Conservation (phyloP, 2,113 vertebrate species). For the Myocastor coypus region DNA sequence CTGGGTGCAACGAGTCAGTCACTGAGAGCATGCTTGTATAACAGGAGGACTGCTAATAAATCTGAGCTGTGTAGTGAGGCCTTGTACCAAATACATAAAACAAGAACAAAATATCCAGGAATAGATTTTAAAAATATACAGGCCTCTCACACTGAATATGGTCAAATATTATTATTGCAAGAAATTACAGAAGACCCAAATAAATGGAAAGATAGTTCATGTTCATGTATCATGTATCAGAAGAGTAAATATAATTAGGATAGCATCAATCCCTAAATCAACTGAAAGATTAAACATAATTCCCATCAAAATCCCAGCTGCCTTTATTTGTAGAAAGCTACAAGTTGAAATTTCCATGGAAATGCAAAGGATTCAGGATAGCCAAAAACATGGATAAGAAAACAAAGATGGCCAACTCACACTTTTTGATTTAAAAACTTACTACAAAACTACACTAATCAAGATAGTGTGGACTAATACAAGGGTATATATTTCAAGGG, state of each 20-base stretch:
- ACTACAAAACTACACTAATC: not conserved
- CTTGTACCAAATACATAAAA: too few relatives aligned
- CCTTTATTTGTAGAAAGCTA: slow-evolving; percentile 41
- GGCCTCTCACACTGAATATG: not conserved
- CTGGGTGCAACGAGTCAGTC: too few relatives aligned
- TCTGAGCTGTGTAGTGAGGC: too few relatives aligned
- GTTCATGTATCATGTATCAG: not conserved
- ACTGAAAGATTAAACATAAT: too few relatives aligned
- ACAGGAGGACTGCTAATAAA: too few relatives aligned
- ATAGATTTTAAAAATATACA: not conserved
- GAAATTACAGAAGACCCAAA: slow-evolving; percentile 9
- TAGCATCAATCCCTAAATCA: not conserved
- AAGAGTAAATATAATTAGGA: slow-evolving; percentile 22
- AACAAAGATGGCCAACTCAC: too few relatives aligned
- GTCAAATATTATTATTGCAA: not conserved
- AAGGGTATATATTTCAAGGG: not conserved
- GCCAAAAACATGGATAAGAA: too few relatives aligned
- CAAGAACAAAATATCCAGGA: slow-evolving; percentile 12
- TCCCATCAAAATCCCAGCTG: slow-evolving; percentile 1
- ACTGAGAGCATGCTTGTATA: too few relatives aligned
- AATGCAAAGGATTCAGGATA: too few relatives aligned
- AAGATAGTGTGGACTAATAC: not conserved
- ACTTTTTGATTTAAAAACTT: too few relatives aligned
- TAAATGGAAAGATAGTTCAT: slow-evolving; percentile 6
- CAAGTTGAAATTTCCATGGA: slow-evolving; percentile 18